Base-by-base conservation (phyloP, 2,113 vertebrate species). In the Rhinolophus sinicus region DNA sequence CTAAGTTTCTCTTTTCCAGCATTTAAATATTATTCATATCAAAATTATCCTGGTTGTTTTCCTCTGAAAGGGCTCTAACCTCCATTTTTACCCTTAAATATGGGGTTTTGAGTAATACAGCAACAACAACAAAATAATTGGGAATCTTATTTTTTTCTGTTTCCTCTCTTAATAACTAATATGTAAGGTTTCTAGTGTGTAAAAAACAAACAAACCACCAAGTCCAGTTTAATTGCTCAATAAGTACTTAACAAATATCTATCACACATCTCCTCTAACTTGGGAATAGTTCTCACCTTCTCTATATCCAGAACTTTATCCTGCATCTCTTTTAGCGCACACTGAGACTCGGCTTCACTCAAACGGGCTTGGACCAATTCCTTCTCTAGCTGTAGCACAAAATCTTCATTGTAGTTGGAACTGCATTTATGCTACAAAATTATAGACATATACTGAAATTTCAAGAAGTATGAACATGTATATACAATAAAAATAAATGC, bases 301-400 rank as follows among this genome's bases (percentile, higher is more conserved):
- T 99, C 99, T 88, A 99, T 99, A 58, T 99, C 99, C 90, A 99
- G 98, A 97, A 99, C 98, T 98, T 99, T 99, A 98, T 99, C 99
- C 96, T 99, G 99, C 99, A 99, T 99, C 97, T 99, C 99, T 97
- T 99, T 99, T 90, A 99, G 98, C 0, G 99, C 99, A 97, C 99
- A 99, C 93, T 99, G 99, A 90, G 99, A 99, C 97, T 99, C 99
- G 0, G 99, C 99, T 98, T 99, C 99, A 97, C 99, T 99, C 96
- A 99, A 98, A 69, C 99, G 98, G 90, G 99, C 99, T 98, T 99
- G 99, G 11, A 99, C 99, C 70, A 99, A 98, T 97, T 99, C 99
- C 93, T 98, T 99, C 98, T 99, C 99, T 98, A 99, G 98, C 97
- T 99, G 99, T 89, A 99, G 98, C 94, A 99, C 98, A 80, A 99